Percentiles rank a stretch among this genome's conserved stretches.
phyloP scores from a whole-genome alignment of 92 coral and sea anemone species.

The Zoanthus sociatus region DNA sequence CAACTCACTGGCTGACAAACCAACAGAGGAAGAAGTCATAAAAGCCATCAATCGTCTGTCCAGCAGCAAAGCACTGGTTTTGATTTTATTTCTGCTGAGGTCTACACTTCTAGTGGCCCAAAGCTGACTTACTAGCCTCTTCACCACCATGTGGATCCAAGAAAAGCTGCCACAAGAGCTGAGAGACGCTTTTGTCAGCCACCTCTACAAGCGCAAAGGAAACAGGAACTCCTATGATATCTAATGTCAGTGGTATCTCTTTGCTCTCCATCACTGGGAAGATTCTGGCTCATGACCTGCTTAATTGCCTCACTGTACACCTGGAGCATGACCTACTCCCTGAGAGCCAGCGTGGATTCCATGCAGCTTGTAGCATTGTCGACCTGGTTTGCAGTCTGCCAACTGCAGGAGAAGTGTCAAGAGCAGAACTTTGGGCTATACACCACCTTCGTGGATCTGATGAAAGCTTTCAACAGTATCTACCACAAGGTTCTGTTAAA shows the following conservation, averaged over 20 bases:
- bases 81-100: too few relatives aligned
- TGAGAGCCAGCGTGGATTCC: slow-evolving; percentile 58
- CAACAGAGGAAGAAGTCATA: too few relatives aligned
- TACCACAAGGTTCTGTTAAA: neutral
- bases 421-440: slow-evolving; percentile 20
- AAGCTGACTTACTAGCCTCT: slow-evolving; percentile 8
- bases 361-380: slow-evolving; percentile 48
- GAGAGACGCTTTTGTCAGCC: slow-evolving; percentile 36
- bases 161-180: slow-evolving; percentile 21
- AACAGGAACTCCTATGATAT: slow-evolving; percentile 55
- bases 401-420: slow-evolving; percentile 34
- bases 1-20: too few relatives aligned
- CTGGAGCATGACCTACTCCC: slow-evolving; percentile 48
- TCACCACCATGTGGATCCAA: slow-evolving; percentile 20
- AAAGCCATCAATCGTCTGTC: too few relatives aligned
- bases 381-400: slow-evolving; percentile 42
- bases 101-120: neutral
- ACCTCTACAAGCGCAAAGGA: slow-evolving; percentile 56
- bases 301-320: slow-evolving; percentile 43
- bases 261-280: slow-evolving; percentile 58
- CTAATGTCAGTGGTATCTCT: slow-evolving; percentile 44
- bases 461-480: slow-evolving; percentile 44
- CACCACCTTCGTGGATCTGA: slow-evolving; percentile 46
- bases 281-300: slow-evolving; percentile 49
- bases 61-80: too few relatives aligned